A percentile compares a stretch with the other conserved stretches of the same genome.
Conservation (phyloP, 1,140 invertebrate genomes). For the Drosophila ananassae region DNA sequence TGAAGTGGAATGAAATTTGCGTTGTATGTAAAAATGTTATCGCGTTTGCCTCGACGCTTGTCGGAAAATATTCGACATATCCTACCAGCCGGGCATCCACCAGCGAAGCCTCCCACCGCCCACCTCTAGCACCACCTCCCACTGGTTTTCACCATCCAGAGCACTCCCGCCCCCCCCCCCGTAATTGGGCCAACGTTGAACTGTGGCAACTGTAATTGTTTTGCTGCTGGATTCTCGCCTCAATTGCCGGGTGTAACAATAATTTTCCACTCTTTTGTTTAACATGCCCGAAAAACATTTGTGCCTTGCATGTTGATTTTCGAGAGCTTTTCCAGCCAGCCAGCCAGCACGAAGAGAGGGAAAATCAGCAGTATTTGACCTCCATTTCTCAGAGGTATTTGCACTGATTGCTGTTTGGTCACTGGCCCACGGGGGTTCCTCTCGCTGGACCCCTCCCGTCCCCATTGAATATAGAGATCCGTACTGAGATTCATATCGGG, state of each 20-base stretch:
- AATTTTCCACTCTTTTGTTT: constrained; percentile 55
- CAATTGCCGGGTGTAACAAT: constrained; percentile 27
- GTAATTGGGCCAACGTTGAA: constrained; percentile 68
- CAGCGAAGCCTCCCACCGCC: constrained; percentile 3
- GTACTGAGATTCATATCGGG: constrained; percentile 14
- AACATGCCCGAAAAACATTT: constrained; percentile 53
- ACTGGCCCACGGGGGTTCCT: constrained; percentile 37
- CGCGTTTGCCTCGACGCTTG: constrained; percentile 63
- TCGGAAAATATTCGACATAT: constrained; percentile 64
- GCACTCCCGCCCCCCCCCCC: neutral
- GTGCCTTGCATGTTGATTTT: constrained; percentile 53
- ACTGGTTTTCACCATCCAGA: neutral
- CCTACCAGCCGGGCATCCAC: constrained; percentile 16
- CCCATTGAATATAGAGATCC: constrained; percentile 8
- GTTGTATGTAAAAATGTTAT: constrained; percentile 77
- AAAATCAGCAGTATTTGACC: constrained; percentile 52
- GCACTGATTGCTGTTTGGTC: constrained; percentile 61
- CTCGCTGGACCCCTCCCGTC: neutral
- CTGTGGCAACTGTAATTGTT: constrained; percentile 73
- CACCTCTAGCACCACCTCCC: constrained; percentile 2
- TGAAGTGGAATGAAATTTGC: constrained; percentile 55
- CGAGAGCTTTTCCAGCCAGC: constrained; percentile 35
- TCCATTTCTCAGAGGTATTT: constrained; percentile 53
- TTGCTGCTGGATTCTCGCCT: constrained; percentile 63
- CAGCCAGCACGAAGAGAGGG: neutral